A percentile compares a stretch with the other conserved stretches of the same genome.
phyloP scores from a whole-genome alignment of 2,113 vertebrate genomes.

The Corynorhinus townsendii region DNA sequence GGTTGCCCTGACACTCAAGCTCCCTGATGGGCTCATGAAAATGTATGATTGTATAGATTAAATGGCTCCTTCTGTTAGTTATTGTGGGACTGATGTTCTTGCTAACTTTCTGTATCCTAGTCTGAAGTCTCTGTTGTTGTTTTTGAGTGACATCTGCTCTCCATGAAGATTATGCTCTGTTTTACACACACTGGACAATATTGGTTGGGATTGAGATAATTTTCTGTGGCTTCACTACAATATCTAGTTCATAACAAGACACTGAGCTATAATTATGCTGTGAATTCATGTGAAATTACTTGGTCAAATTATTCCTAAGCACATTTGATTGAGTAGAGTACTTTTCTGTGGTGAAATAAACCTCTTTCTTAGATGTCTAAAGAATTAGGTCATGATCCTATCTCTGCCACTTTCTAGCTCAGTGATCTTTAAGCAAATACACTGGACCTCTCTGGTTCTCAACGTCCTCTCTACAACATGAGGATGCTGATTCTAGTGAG shows the following conservation, averaged over 20 bases:
- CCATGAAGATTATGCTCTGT: neutral
- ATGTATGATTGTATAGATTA: neutral
- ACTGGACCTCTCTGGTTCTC: neutral
- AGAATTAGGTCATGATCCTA: neutral
- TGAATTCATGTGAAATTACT: slow-evolving; percentile 40
- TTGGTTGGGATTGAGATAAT: slow-evolving; percentile 1
- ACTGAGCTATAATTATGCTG: neutral
- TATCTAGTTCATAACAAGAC: slow-evolving; percentile 4
- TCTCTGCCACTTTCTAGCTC: neutral
- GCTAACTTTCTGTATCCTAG: neutral
- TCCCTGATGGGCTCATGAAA: neutral
- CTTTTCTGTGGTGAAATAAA: neutral
- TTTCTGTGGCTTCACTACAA: slow-evolving; percentile 9
- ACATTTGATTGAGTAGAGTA: slow-evolving; percentile 27
- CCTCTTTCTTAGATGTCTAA: neutral
- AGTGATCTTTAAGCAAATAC: neutral
- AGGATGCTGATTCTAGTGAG: neutral
- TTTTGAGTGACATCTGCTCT: neutral
- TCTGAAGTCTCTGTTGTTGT: neutral
- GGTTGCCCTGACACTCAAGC: neutral
- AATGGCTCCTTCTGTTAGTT: neutral
- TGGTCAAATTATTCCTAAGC: slow-evolving; percentile 17
- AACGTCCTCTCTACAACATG: neutral
- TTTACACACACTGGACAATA: neutral
- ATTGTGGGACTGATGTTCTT: neutral